These are phyloP conservation scores for Talpa occidentalis DNA, from an alignment of 2,113 vertebrate genomes.

Conservation along the genomic window DNA sequence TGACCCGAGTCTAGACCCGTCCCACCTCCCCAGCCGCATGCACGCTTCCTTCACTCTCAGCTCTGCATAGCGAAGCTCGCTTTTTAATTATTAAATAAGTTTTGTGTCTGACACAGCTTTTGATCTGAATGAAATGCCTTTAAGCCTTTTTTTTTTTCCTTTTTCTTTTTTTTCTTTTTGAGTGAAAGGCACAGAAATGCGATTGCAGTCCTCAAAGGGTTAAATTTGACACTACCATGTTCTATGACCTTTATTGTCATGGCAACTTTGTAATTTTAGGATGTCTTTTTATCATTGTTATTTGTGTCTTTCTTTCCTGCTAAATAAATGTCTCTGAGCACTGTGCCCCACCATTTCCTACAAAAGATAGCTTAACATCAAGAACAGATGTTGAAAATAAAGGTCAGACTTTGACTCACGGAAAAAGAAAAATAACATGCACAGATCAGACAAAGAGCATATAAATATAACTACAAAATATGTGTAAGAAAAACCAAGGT, in stretches of 20 bases:
- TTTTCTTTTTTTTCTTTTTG: slow-evolving; percentile 67
- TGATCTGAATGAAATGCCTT: slow-evolving; percentile 87
- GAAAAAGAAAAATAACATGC: slow-evolving; percentile 89
- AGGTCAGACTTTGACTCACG: slow-evolving; percentile 96
- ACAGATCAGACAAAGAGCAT: slow-evolving; percentile 90
- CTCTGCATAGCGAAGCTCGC: slow-evolving; percentile 83
- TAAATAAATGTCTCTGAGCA: slow-evolving; percentile 89
- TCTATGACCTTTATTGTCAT: slow-evolving; percentile 93
- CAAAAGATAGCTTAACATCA: slow-evolving; percentile 91
- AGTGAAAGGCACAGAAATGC: slow-evolving; percentile 94
- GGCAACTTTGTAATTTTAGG: slow-evolving; percentile 94
- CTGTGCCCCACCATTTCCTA: slow-evolving; percentile 91
- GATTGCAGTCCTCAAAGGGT: slow-evolving; percentile 94
- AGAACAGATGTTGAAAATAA: slow-evolving; percentile 92
- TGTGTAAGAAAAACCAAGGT: slow-evolving; percentile 96
- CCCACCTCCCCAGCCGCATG: slow-evolving; percentile 85
- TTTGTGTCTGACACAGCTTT: slow-evolving; percentile 86
- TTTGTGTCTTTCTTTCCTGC: slow-evolving; percentile 90
- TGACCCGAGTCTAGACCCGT: slow-evolving; percentile 85
- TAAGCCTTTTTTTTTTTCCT: slow-evolving; percentile 80
- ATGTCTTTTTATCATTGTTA: slow-evolving; percentile 93
- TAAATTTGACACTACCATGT: slow-evolving; percentile 89
- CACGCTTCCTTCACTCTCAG: slow-evolving; percentile 85
- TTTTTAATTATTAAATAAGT: slow-evolving; percentile 82
- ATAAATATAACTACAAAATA: slow-evolving; percentile 94